These are phyloP conservation scores for Drosophila navojoa DNA, from an alignment of 1,140 invertebrate genomes.

Conservation along the genomic window DNA sequence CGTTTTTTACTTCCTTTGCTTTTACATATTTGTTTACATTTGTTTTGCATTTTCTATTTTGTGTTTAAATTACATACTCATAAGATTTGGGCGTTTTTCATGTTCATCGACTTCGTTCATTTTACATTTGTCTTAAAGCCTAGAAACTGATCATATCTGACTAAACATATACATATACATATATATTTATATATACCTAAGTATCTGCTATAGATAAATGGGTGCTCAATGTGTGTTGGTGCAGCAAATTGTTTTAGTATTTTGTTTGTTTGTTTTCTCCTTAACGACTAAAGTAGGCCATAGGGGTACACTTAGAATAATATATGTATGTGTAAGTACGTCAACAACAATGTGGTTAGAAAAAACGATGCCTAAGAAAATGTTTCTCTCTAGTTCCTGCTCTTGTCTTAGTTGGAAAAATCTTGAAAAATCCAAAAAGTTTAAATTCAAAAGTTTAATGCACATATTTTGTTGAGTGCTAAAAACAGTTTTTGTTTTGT, in stretches of 20 bases:
- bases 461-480: constrained; percentile 23
- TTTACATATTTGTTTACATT: constrained; percentile 2
- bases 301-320: constrained; percentile 72
- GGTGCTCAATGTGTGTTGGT: constrained; percentile 65
- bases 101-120: constrained; percentile 73
- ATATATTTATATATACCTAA: constrained; percentile 45
- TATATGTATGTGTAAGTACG: constrained; percentile 55
- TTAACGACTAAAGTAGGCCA: constrained; percentile 66
- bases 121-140: constrained; percentile 69
- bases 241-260: constrained; percentile 53
- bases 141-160: constrained; percentile 38
- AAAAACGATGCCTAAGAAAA: constrained; percentile 69
- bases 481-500: constrained; percentile 29
- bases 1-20: constrained; percentile 33
- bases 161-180: constrained; percentile 18
- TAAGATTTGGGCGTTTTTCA: constrained; percentile 83
- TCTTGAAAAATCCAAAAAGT: constrained; percentile 68
- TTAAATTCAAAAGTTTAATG: constrained; percentile 69
- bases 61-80: constrained; percentile 78
- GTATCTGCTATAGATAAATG: constrained; percentile 52
- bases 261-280: neutral
- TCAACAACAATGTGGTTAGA: constrained; percentile 73
- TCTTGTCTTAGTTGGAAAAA: constrained; percentile 55
- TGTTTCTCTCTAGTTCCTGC: constrained; percentile 26
- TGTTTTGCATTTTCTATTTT: constrained; percentile 2